Evolutionary conservation across 2,113 vertebrate genomes (phyloP).

Genomic region (Shinisaurus crocodilurus): DNA sequence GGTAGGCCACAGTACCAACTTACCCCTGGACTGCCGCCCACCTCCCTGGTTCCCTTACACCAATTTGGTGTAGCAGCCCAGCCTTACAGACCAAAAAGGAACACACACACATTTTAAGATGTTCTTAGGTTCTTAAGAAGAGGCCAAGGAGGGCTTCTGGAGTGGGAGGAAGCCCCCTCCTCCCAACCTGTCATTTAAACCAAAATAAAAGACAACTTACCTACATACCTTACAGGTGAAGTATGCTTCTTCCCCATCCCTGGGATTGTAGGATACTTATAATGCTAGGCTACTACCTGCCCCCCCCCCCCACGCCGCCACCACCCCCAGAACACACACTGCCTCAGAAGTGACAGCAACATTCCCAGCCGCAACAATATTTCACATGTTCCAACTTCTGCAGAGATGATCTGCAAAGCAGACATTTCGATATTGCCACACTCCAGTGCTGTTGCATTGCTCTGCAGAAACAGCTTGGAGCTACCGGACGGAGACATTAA

Average conservation of each 20-base stretch:
- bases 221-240: neutral
- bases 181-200: neutral
- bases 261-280: neutral
- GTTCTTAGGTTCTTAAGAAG: too few species aligned
- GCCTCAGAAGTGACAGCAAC: neutral
- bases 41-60: too few species aligned
- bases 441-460: neutral
- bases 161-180: too few species aligned
- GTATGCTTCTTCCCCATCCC: neutral
- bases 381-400: neutral
- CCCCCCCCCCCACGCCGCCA: too few species aligned
- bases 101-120: too few species aligned
- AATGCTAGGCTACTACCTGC: neutral
- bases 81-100: too few species aligned
- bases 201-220: neutral
- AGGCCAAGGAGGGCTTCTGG: too few species aligned
- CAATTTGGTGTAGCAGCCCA: too few species aligned
- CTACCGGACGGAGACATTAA: neutral
- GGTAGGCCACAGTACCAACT: too few species aligned
- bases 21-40: too few species aligned
- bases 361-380: neutral
- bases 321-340: neutral
- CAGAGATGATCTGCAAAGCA: neutral
- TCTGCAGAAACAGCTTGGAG: slow-evolving; percentile 19
- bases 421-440: neutral